Conservation (phyloP, 1,140 invertebrate genomes). For the Gyrodactylus bullatarudis region DNA sequence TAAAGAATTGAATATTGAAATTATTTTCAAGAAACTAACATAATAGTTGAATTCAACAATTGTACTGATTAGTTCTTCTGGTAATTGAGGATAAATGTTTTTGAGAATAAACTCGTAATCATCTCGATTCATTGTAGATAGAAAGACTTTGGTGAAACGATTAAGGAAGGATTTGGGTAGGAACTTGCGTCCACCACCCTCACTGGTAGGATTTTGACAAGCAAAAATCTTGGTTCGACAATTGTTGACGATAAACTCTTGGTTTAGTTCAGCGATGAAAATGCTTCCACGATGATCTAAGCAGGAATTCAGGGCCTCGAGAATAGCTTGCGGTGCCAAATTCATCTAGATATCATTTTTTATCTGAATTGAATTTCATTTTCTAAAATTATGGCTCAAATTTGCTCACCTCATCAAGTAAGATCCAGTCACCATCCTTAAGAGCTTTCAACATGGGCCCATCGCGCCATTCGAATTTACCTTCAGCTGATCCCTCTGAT, state of each 20-base stretch:
- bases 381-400: not conserved
- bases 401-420: conserved; percentile 54
- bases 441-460: conserved; percentile 68
- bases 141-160: conserved; percentile 70
- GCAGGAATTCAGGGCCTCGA: conserved; percentile 89
- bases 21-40: conserved; percentile 11
- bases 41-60: conserved; percentile 47
- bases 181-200: conserved; percentile 71
- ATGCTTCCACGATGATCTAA: conserved; percentile 83
- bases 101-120: conserved; percentile 34
- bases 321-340: conserved; percentile 75
- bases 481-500: conserved; percentile 39
- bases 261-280: conserved; percentile 64
- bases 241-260: conserved; percentile 36
- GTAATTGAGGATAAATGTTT: conserved; percentile 20
- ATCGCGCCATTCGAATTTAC: conserved; percentile 63
- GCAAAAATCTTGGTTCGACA: conserved; percentile 50
- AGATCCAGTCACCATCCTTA: conserved; percentile 63
- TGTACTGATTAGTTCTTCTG: conserved; percentile 23
- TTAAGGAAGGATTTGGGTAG: conserved; percentile 85
- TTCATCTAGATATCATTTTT: conserved; percentile 32
- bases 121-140: conserved; percentile 36
- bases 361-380: not conserved
- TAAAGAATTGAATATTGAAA: not conserved
- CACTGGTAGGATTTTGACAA: conserved; percentile 80